Evolutionary conservation across 1,140 invertebrate species (phyloP).

Genomic region (Drosophila tani): DNA sequence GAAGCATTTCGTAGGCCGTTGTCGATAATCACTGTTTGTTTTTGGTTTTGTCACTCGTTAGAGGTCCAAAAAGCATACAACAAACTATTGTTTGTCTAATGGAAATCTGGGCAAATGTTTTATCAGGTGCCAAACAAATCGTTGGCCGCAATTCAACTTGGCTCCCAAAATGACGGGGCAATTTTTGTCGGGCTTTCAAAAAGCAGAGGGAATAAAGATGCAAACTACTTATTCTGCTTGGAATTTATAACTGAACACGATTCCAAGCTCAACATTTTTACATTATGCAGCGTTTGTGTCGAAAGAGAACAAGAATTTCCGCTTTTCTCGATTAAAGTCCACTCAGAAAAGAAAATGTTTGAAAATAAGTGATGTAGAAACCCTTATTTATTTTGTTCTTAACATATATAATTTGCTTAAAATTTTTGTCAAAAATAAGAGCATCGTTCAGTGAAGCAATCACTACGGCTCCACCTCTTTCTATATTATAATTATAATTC

Average conservation of each 20-base stretch:
- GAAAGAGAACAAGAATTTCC: neutral
- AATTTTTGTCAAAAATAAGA: neutral
- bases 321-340: neutral
- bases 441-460: neutral
- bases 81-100: conserved; percentile 37
- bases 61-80: conserved; percentile 9
- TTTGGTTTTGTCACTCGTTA: conserved; percentile 39
- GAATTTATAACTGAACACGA: neutral
- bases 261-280: neutral
- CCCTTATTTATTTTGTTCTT: neutral
- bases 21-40: conserved; percentile 18
- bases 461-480: neutral
- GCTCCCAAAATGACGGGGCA: conserved; percentile 15
- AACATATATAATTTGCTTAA: neutral
- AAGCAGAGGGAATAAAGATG: neutral
- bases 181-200: neutral
- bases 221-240: neutral
- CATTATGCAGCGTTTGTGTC: neutral
- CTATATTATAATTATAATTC: neutral
- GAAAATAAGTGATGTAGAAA: no score
- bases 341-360: no score
- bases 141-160: conserved; percentile 30
- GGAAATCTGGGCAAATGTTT: conserved; percentile 27
- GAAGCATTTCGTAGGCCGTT: conserved; percentile 41
- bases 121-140: conserved; percentile 32